Percentiles rank a stretch among this genome's conserved stretches.
These are phyloP conservation scores for Ophion obscuratus DNA, from an alignment of 2,888 invertebrate genomes.

Conservation along the genomic window DNA sequence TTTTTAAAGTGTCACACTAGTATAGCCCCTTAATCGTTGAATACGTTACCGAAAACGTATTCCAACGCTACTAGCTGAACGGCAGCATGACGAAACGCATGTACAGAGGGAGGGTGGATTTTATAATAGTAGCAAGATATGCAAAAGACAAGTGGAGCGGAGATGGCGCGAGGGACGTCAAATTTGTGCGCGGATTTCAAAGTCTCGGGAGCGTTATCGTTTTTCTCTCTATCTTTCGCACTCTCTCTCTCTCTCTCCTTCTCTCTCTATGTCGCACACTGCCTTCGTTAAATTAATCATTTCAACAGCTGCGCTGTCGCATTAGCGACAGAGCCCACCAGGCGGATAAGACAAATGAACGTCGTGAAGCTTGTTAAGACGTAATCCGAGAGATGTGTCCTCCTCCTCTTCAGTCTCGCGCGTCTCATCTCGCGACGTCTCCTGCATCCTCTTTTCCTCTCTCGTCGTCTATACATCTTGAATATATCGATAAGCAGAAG, in stretches of 20 bases:
- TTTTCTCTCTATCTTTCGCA: conserved; percentile 19
- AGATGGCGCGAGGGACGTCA: background rate
- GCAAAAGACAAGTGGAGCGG: background rate
- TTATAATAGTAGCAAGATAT: conserved; percentile 2
- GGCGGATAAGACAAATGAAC: conserved; percentile 84
- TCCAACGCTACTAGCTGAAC: too few species aligned
- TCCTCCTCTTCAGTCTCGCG: conserved; percentile 71
- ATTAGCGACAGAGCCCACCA: conserved; percentile 76
- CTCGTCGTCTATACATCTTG: background rate
- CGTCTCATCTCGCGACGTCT: conserved; percentile 40
- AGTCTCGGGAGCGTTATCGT: conserved; percentile 43
- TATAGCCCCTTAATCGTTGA: too few species aligned
- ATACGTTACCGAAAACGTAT: too few species aligned
- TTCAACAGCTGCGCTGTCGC: conserved; percentile 82
- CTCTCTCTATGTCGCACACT: conserved; percentile 14
- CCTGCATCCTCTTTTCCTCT: conserved; percentile 50
- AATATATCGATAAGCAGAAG: background rate
- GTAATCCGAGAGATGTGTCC: conserved; percentile 82
- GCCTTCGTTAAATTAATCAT: conserved; percentile 82
- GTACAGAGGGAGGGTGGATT: background rate
- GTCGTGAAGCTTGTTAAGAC: conserved; percentile 83
- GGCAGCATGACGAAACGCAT: too few species aligned
- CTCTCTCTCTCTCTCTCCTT: background rate
- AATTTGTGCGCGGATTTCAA: conserved; percentile 46
- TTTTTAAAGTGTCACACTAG: too few species aligned